Conservation (phyloP, 2,113 vertebrate genomes). For the Pseudorasbora parva region DNA sequence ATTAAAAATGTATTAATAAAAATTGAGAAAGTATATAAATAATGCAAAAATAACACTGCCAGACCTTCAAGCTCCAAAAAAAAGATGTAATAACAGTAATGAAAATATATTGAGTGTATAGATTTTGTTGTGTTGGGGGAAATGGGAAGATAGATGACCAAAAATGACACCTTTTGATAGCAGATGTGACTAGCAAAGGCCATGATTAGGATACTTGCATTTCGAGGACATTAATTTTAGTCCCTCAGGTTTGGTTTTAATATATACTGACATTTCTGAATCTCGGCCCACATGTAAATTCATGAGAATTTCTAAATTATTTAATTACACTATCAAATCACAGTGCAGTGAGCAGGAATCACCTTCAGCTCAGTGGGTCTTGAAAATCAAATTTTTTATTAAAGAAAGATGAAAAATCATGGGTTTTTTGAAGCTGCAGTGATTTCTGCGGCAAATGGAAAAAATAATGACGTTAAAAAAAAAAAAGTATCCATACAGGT, state of each 20-base stretch:
- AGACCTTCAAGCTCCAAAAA: background rate
- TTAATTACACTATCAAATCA: conserved; percentile 26
- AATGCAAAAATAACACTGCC: background rate
- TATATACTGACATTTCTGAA: conserved; percentile 34
- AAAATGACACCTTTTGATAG: background rate
- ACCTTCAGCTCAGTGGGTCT: background rate
- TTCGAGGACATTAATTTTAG: conserved; percentile 7
- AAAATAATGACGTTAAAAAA: background rate
- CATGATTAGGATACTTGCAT: background rate
- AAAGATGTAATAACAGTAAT: too few relatives aligned
- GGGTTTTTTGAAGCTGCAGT: background rate
- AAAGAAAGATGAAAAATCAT: background rate
- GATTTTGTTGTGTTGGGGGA: background rate
- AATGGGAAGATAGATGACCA: background rate
- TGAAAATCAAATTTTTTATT: background rate
- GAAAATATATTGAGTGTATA: background rate
- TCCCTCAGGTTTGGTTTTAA: conserved; percentile 20
- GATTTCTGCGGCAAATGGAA: background rate
- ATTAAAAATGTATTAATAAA: background rate
- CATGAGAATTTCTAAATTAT: conserved; percentile 9
- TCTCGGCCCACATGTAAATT: conserved; percentile 24
- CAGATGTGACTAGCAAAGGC: conserved; percentile 5
- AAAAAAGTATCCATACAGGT: background rate
- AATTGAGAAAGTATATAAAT: background rate
- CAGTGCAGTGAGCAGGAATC: background rate